These are phyloP conservation scores for Noctua fimbriata DNA, from an alignment of 2,888 invertebrate genomes.

Conservation along the genomic window DNA sequence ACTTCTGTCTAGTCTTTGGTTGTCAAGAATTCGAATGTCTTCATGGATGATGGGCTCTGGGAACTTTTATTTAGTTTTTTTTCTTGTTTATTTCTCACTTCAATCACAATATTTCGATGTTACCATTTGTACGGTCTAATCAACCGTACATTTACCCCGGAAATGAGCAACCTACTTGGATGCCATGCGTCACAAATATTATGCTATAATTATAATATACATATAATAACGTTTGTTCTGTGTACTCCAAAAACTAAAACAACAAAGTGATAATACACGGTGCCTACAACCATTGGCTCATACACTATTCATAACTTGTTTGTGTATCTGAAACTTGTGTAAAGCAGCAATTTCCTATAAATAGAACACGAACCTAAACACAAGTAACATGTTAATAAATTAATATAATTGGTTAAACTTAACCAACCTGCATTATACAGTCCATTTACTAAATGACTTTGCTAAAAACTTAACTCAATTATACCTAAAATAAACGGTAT, in stretches of 20 bases:
- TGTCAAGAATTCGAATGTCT: not conserved
- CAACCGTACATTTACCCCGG: no score
- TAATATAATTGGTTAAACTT: constrained; percentile 17
- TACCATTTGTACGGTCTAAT: not conserved
- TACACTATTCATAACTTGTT: not conserved
- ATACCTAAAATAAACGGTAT: constrained; percentile 30
- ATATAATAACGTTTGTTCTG: no score
- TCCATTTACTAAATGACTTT: constrained; percentile 56
- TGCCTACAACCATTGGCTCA: no score
- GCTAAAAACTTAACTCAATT: constrained; percentile 52
- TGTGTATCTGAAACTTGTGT: not conserved
- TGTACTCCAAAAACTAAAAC: no score
- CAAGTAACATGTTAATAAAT: not conserved
- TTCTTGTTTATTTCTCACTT: not conserved
- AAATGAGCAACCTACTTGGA: no score
- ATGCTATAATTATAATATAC: no score
- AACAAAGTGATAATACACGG: no score
- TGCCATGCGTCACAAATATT: no score
- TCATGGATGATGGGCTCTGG: not conserved
- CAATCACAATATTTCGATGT: not conserved
- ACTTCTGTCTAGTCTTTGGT: not conserved
- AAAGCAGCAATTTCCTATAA: not conserved
- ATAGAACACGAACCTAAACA: no score
- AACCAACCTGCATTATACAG: constrained; percentile 2
- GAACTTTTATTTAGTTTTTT: no score